A percentile compares a stretch with the other conserved stretches of the same genome.
These are phyloP conservation scores for Napeogenes sylphis DNA, from an alignment of 2,888 invertebrate species.

Conservation along the genomic window DNA sequence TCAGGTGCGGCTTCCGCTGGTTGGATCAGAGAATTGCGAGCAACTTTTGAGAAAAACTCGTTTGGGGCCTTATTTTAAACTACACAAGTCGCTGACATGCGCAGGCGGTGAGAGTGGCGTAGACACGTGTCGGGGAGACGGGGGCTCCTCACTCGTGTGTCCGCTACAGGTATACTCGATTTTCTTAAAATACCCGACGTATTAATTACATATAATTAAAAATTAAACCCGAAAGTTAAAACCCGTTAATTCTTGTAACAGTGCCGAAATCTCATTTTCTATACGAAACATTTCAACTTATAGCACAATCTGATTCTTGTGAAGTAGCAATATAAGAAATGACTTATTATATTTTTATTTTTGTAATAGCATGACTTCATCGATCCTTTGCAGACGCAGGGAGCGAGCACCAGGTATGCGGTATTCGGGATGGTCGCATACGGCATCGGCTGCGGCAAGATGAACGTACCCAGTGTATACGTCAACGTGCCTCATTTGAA, in stretches of 20 bases:
- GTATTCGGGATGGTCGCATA: conserved; percentile 31
- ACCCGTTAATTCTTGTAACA: too few relatives aligned
- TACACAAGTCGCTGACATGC: conserved; percentile 85
- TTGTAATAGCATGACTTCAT: not conserved
- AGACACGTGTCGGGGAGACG: conserved; percentile 87
- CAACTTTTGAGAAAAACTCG: conserved; percentile 78
- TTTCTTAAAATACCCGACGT: not conserved
- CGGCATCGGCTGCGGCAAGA: conserved; percentile 23
- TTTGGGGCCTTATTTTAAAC: conserved; percentile 80
- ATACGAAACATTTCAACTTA: too few relatives aligned
- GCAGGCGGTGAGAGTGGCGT: conserved; percentile 85
- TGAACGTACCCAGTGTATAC: conserved; percentile 29
- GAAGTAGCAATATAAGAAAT: too few relatives aligned
- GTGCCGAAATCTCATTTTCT: too few relatives aligned
- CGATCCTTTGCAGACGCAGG: conserved; percentile 5
- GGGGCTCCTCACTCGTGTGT: conserved; percentile 87
- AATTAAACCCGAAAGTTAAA: too few relatives aligned
- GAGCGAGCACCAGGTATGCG: conserved; percentile 10
- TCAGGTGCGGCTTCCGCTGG: conserved; percentile 83
- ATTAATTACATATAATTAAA: too few relatives aligned
- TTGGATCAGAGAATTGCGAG: conserved; percentile 68
- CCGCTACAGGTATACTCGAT: conserved; percentile 48
- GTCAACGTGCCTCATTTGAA: conserved; percentile 23
- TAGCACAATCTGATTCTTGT: too few relatives aligned
- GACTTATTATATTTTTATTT: too few relatives aligned